Percentiles rank a stretch among this genome's conserved stretches.
Evolutionary conservation across 1,140 invertebrate species (phyloP).

Genomic region (Adoxophyes honmai): DNA sequence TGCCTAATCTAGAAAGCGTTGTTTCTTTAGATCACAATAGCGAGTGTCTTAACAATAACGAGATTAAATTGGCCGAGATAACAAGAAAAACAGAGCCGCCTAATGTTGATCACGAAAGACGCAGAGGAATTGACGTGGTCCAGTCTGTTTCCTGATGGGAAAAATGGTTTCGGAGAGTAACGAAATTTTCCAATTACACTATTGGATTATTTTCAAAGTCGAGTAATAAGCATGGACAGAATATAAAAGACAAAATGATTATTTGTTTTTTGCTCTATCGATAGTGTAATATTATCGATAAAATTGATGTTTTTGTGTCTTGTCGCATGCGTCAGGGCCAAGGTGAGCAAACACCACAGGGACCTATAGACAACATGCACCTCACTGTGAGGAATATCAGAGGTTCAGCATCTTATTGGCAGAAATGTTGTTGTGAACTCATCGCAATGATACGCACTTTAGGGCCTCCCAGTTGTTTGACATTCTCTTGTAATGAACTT

Average conservation of each 20-base stretch:
- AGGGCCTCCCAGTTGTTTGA: conserved; percentile 19
- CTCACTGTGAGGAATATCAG: conserved; percentile 14
- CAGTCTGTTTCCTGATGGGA: conserved; percentile 10
- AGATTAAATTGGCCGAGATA: conserved; percentile 8
- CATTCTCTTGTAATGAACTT: conserved; percentile 21
- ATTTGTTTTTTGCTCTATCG: conserved; percentile 10
- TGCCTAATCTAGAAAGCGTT: conserved; percentile 5
- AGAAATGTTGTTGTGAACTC: conserved; percentile 4
- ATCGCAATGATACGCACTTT: conserved; percentile 17
- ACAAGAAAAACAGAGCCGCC: conserved; percentile 11
- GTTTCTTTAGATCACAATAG: conserved; percentile 5
- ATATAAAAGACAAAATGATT: background rate
- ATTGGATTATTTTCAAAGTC: conserved; percentile 13
- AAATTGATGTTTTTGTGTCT: background rate
- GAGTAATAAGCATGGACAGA: conserved; percentile 1
- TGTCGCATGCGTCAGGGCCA: conserved; percentile 8
- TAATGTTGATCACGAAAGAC: background rate
- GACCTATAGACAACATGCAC: conserved; percentile 11
- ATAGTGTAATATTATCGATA: conserved; percentile 8
- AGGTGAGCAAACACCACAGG: conserved; percentile 7
- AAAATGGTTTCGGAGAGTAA: conserved; percentile 7
- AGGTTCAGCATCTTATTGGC: conserved; percentile 19
- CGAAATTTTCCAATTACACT: conserved; percentile 11
- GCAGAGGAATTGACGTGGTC: conserved; percentile 13
- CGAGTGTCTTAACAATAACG: conserved; percentile 5